phyloP scores from a whole-genome alignment of 2,113 vertebrate genomes.

The Microcebus ravelobensis region DNA sequence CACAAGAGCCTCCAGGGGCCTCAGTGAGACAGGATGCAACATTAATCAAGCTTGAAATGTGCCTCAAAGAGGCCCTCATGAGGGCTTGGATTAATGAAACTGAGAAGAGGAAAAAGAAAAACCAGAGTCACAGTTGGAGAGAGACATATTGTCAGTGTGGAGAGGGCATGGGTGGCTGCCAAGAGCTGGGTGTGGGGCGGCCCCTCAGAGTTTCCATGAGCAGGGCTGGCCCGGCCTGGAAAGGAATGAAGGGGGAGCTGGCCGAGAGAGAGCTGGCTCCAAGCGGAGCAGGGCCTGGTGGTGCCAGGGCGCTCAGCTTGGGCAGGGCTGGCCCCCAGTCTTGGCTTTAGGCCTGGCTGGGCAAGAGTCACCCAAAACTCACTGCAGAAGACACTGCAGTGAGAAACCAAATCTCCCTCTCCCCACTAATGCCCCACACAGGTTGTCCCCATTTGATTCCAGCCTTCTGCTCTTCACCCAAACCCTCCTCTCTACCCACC shows the following conservation, averaged over 20 bases:
- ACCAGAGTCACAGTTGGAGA: not conserved
- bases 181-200: not conserved
- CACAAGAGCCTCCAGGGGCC: not conserved
- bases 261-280: not conserved
- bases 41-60: not conserved
- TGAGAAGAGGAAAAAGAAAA: not conserved
- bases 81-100: not conserved
- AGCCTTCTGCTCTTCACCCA: not conserved
- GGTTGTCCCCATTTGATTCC: not conserved
- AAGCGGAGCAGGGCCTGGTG: not conserved
- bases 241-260: constrained; percentile 1
- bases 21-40: not conserved
- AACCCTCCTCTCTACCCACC: not conserved
- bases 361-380: not conserved
- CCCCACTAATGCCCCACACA: fast-evolving
- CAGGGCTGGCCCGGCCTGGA: not conserved
- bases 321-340: not conserved
- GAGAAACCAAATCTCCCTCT: not conserved
- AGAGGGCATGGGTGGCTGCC: not conserved
- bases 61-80: not conserved
- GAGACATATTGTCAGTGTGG: not conserved
- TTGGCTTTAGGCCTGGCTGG: not conserved
- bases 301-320: not conserved
- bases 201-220: not conserved
- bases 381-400: too few relatives aligned